Conservation (phyloP, 2,797 vertebrate species). For the Mormyrus hasselquistii region DNA sequence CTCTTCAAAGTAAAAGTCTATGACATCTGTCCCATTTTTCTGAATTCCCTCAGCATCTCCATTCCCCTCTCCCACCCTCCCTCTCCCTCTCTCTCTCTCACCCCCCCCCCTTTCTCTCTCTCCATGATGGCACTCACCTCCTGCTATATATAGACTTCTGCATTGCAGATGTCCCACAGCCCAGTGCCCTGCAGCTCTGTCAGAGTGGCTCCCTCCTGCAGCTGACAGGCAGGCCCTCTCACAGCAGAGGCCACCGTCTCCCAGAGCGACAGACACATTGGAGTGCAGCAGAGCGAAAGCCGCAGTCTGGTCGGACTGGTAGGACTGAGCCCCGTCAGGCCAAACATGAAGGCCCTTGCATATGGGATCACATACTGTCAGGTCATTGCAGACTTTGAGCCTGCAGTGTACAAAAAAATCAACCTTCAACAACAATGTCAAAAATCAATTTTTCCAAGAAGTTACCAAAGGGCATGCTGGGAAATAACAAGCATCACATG, state of each 20-base stretch:
- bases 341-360: background rate
- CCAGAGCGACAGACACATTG: background rate
- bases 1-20: background rate
- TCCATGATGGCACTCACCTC: conserved; percentile 37
- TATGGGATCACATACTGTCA: background rate
- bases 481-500: background rate
- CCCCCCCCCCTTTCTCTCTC: conserved; percentile 8
- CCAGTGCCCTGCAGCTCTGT: conserved; percentile 43
- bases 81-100: background rate
- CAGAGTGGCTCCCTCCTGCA: conserved; percentile 30
- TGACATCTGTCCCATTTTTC: background rate
- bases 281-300: background rate
- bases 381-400: background rate
- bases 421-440: background rate
- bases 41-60: background rate
- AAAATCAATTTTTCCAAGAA: background rate
- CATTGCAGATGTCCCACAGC: conserved; percentile 58
- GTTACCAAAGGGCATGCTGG: background rate
- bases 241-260: background rate
- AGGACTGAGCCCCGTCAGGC: background rate
- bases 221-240: background rate
- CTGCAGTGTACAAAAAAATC: background rate
- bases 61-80: background rate
- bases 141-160: conserved; percentile 59
- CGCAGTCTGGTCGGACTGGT: background rate